These are phyloP conservation scores for Lepidocyrtoides sp. DNA, from an alignment of 2,888 invertebrate genomes.

Conservation along the genomic window DNA sequence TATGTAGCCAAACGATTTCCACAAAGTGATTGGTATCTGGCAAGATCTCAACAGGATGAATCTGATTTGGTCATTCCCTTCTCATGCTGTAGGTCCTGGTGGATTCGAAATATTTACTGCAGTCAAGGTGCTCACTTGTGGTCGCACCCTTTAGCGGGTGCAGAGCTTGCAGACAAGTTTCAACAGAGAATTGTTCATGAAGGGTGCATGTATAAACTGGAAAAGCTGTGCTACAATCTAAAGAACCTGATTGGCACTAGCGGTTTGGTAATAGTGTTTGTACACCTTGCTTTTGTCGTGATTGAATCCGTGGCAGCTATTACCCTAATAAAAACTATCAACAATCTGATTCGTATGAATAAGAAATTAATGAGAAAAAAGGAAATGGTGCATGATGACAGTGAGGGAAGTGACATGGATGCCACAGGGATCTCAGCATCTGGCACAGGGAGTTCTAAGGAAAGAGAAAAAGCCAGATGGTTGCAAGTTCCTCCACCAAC, in stretches of 20 bases:
- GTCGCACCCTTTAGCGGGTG: neutral
- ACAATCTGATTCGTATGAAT: constrained; percentile 38
- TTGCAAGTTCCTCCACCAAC: constrained; percentile 57
- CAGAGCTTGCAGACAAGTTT: neutral
- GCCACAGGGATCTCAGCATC: neutral
- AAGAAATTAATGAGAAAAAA: constrained; percentile 19
- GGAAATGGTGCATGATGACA: constrained; percentile 41
- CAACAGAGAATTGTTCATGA: constrained; percentile 51
- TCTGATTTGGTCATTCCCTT: constrained; percentile 48
- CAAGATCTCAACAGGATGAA: neutral
- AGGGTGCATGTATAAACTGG: constrained; percentile 49
- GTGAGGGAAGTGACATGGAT: neutral
- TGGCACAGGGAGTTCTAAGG: neutral
- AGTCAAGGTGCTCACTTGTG: constrained; percentile 49
- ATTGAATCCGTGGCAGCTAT: constrained; percentile 18
- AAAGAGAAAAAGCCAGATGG: neutral
- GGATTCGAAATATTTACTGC: constrained; percentile 61
- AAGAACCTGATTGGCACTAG: neutral
- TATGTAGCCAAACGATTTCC: constrained; percentile 30
- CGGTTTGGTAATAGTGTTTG: neutral
- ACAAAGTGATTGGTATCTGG: neutral
- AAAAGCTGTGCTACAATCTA: neutral
- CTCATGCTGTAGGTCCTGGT: constrained; percentile 53
- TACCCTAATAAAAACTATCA: constrained; percentile 20
- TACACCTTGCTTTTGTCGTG: constrained; percentile 2